phyloP scores from a whole-genome alignment of 1,140 invertebrate genomes.

The Archegozetes longisetosus region DNA sequence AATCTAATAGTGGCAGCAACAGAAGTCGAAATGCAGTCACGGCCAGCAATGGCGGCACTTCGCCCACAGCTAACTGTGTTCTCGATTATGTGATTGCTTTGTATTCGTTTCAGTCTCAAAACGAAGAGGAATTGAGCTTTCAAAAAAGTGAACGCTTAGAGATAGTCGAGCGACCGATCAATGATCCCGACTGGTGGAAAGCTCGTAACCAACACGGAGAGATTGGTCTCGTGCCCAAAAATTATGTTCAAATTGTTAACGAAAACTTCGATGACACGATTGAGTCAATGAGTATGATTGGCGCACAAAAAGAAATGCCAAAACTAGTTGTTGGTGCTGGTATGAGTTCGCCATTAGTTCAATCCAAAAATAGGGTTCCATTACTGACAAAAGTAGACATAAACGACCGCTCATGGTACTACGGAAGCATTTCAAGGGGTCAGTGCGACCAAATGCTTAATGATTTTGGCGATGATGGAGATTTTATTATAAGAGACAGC shows the following conservation, averaged over 20 bases:
- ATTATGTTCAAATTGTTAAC: slow-evolving; percentile 63
- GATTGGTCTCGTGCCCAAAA: slow-evolving; percentile 82
- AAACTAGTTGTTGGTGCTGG: slow-evolving; percentile 1
- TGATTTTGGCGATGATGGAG: slow-evolving; percentile 84
- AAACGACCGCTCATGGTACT: slow-evolving; percentile 82
- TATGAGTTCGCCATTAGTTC: not conserved
- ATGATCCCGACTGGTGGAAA: slow-evolving; percentile 96
- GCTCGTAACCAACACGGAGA: slow-evolving; percentile 78
- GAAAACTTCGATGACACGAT: slow-evolving; percentile 1
- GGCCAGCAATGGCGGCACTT: not conserved
- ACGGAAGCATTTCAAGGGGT: slow-evolving; percentile 78
- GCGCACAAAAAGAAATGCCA: slow-evolving; percentile 1
- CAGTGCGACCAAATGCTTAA: slow-evolving; percentile 89
- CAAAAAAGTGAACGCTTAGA: slow-evolving; percentile 87
- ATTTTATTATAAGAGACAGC: slow-evolving; percentile 94
- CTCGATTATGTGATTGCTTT: slow-evolving; percentile 84
- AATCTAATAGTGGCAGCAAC: not conserved
- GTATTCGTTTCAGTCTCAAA: slow-evolving; percentile 84
- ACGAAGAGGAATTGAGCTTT: slow-evolving; percentile 91
- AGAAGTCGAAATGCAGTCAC: not conserved
- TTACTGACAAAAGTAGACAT: slow-evolving; percentile 44
- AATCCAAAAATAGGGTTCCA: not conserved
- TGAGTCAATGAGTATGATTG: not conserved
- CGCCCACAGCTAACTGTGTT: slow-evolving; percentile 3
- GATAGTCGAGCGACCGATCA: slow-evolving; percentile 79